Base-by-base conservation (phyloP, 2,888 invertebrate genomes). In the Spialia ferax region DNA sequence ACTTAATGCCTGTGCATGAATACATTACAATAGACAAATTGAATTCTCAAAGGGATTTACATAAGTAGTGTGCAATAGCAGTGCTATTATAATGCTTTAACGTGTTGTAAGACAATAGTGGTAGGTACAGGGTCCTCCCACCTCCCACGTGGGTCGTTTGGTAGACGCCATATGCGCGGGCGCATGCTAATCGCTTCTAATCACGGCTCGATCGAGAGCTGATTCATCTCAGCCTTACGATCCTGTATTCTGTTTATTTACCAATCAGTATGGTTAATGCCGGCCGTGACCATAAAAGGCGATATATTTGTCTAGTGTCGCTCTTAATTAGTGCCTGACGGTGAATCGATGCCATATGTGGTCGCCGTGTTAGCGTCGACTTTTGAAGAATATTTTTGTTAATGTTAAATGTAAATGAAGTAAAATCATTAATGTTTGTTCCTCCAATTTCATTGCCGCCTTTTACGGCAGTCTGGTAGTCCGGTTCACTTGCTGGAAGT, bases 141-240 rank as follows among this genome's bases (percentile, higher is more conserved):
- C 91, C 90, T 80, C 92, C 93, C 89, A 91, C 93, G 85, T 84
- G 85, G 82, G 75, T 73, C 76, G 81, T 69, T 74, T 76, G 79
- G 80, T 83, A 79, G 82, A 81, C 78, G 78, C 80, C 76, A 79
- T 73, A 70, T 74, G 85, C 82, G 79, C 81, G 73, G 78, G 84
- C 87, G 86, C 87, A 91, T 89, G 88, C 88, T 93, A 92, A 93
- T 92, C 91, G 91, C 80, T 76, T 85, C 87, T 92, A 92, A 93
- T 91, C 91, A 91, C 83, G 82, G 80, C 84, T 77, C 87, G 89
- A 92, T 92, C 91, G 87, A 84, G 85, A 85, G 84, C 91, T 92
- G 91, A 93, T 91, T 91, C 92, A 92, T 87, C 88, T 84, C 77
- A 70, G 79, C 79, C 81, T 84, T 83, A 83, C 79, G 76, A 86